Evolutionary conservation across 1,140 invertebrate species (phyloP).

Genomic region (Brachionus angularis): DNA sequence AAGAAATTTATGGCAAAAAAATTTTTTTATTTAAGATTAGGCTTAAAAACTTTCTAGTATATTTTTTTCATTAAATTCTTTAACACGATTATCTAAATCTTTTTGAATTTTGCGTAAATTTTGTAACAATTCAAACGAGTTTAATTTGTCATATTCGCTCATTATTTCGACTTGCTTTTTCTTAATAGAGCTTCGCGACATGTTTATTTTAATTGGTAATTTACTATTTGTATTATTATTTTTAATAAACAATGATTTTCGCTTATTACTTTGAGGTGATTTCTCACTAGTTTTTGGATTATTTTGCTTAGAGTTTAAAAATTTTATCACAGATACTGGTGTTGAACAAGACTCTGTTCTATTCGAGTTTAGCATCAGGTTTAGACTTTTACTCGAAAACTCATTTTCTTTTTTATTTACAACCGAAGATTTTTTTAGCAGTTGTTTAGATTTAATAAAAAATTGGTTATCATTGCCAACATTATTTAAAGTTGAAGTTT

Average conservation of each 20-base stretch:
- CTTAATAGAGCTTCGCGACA: slow-evolving; percentile 23
- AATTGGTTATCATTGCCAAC: no score
- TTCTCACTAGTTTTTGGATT: slow-evolving; percentile 13
- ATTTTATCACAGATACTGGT: background rate
- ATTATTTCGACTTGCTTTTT: slow-evolving; percentile 37
- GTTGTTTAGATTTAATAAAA: no score
- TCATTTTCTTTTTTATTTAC: slow-evolving; percentile 8
- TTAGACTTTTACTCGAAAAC: background rate
- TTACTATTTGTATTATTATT: background rate
- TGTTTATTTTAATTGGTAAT: slow-evolving; percentile 26
- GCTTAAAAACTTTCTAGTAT: background rate
- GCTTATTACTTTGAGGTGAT: no score
- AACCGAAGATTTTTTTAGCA: no score
- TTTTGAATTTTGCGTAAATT: slow-evolving; percentile 41
- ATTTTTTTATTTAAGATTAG: no score
- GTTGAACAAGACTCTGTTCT: no score
- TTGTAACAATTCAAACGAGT: background rate
- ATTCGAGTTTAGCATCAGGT: no score
- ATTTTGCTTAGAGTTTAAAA: slow-evolving; percentile 1
- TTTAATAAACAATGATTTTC: no score
- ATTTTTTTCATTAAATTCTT: slow-evolving; percentile 34
- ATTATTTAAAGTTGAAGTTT: no score
- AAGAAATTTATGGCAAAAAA: background rate
- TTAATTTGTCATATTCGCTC: slow-evolving; percentile 7
- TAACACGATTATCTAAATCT: slow-evolving; percentile 5